These are phyloP conservation scores for Lerema accius DNA, from an alignment of 1,140 invertebrate genomes.

Conservation along the genomic window DNA sequence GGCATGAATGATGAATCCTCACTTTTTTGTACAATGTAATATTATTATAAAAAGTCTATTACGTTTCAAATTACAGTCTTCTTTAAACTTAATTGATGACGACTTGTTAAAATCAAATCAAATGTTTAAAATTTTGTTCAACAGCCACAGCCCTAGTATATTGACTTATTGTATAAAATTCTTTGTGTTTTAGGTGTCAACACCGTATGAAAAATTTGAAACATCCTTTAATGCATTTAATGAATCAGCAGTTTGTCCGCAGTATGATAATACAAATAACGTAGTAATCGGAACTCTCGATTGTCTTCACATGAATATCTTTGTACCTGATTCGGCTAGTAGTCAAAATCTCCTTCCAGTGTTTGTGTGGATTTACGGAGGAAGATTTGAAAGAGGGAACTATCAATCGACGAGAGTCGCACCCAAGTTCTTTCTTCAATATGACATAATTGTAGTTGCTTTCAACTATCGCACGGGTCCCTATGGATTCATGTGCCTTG, in stretches of 20 bases:
- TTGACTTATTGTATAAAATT: too few relatives aligned
- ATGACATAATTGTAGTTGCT: slow-evolving; percentile 41
- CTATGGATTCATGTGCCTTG: slow-evolving; percentile 47
- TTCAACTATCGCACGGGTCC: slow-evolving; percentile 45
- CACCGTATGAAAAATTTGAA: slow-evolving; percentile 39
- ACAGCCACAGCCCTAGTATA: too few relatives aligned
- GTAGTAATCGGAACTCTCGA: slow-evolving; percentile 38
- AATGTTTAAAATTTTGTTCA: too few relatives aligned
- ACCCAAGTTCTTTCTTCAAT: slow-evolving; percentile 35
- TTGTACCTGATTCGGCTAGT: slow-evolving; percentile 36
- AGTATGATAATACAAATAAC: slow-evolving; percentile 22
- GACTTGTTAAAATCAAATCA: too few relatives aligned
- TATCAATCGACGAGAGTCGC: slow-evolving; percentile 27
- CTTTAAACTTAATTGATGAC: too few relatives aligned
- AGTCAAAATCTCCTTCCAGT: slow-evolving; percentile 35
- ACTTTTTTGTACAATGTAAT: too few relatives aligned
- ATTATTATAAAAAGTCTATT: too few relatives aligned
- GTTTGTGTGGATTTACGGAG: slow-evolving; percentile 43
- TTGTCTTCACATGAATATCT: slow-evolving; percentile 39
- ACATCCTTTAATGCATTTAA: slow-evolving; percentile 47
- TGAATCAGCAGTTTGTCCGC: slow-evolving; percentile 43
- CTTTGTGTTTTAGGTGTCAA: slow-evolving; percentile 38
- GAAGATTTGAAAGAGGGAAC: slow-evolving; percentile 35
- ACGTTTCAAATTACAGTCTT: too few relatives aligned
- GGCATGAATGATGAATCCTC: too few relatives aligned